These are phyloP conservation scores for Drosophila micromelanica DNA, from an alignment of 1,140 invertebrate species.

Conservation along the genomic window DNA sequence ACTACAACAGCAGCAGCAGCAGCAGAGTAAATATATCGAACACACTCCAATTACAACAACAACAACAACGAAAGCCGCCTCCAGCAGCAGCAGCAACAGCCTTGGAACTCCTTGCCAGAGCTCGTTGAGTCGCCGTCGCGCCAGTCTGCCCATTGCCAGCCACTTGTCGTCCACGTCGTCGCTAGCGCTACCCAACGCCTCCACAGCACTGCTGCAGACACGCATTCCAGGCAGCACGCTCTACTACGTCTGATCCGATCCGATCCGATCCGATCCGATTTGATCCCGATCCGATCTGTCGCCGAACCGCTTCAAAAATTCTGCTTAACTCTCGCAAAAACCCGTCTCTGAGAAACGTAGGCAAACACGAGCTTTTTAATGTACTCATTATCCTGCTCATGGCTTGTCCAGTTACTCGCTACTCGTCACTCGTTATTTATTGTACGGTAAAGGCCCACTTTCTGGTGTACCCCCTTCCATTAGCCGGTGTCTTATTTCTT, in stretches of 20 bases:
- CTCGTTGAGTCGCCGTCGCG: constrained; percentile 55
- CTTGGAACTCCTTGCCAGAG: constrained; percentile 8
- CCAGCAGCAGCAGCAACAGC: constrained; percentile 18
- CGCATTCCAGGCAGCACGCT: constrained; percentile 81
- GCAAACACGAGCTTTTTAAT: constrained; percentile 10
- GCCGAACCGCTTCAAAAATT: not conserved
- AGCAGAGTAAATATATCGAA: constrained; percentile 32
- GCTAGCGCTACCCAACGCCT: constrained; percentile 70
- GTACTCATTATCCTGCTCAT: constrained; percentile 4
- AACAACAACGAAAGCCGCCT: constrained; percentile 20
- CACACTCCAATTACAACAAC: constrained; percentile 2
- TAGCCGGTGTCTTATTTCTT: not conserved
- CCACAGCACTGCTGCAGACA: constrained; percentile 69
- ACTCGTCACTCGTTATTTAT: constrained; percentile 2
- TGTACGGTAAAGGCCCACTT: not conserved
- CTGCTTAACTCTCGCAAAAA: constrained; percentile 2
- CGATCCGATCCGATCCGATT: constrained; percentile 34
- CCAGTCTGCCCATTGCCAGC: constrained; percentile 50
- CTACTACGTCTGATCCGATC: constrained; percentile 79
- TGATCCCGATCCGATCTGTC: not conserved
- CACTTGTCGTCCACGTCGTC: constrained; percentile 35
- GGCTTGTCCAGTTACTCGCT: not conserved
- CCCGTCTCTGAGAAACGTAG: constrained; percentile 20
- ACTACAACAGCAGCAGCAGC: constrained; percentile 12
- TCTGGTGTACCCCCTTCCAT: not conserved